phyloP scores from a whole-genome alignment of 2,888 invertebrate species.

The Sisyra nigra region DNA sequence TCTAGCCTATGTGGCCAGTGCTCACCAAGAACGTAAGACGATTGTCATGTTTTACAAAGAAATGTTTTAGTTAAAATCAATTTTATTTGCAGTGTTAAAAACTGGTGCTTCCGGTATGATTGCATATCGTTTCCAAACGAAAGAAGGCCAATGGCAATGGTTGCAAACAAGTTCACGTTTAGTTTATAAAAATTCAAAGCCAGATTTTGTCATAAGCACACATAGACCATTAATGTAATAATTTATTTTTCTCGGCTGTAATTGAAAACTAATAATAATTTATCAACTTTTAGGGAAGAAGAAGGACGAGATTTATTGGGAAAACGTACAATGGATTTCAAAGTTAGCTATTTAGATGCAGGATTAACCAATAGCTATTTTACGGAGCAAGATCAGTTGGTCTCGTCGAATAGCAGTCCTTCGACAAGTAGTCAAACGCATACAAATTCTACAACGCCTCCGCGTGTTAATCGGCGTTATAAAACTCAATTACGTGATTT shows the following conservation, averaged over 20 bases:
- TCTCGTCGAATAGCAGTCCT: constrained; percentile 40
- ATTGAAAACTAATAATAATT: neutral
- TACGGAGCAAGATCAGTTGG: constrained; percentile 67
- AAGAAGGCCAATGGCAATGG: constrained; percentile 94
- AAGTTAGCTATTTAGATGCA: constrained; percentile 92
- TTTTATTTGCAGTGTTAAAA: constrained; percentile 66
- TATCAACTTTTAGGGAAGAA: constrained; percentile 63
- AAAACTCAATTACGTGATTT: constrained; percentile 89
- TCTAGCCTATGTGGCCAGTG: constrained; percentile 91
- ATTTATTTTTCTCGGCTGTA: neutral
- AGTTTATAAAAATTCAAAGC: constrained; percentile 98
- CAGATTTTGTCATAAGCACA: constrained; percentile 97
- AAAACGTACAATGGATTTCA: constrained; percentile 97
- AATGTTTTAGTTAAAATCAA: constrained; percentile 5
- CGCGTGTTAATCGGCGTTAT: constrained; percentile 74
- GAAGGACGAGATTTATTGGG: constrained; percentile 94
- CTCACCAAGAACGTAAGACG: constrained; percentile 95
- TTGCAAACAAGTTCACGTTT: constrained; percentile 92
- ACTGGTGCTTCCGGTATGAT: constrained; percentile 99
- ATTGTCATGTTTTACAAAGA: neutral
- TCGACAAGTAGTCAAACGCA: constrained; percentile 34
- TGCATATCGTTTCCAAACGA: constrained; percentile 92
- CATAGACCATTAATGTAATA: constrained; percentile 94
- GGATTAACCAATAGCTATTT: constrained; percentile 83
- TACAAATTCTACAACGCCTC: constrained; percentile 47